Conservation (phyloP, 2,113 vertebrate genomes). For the Pteruthius melanotis region DNA sequence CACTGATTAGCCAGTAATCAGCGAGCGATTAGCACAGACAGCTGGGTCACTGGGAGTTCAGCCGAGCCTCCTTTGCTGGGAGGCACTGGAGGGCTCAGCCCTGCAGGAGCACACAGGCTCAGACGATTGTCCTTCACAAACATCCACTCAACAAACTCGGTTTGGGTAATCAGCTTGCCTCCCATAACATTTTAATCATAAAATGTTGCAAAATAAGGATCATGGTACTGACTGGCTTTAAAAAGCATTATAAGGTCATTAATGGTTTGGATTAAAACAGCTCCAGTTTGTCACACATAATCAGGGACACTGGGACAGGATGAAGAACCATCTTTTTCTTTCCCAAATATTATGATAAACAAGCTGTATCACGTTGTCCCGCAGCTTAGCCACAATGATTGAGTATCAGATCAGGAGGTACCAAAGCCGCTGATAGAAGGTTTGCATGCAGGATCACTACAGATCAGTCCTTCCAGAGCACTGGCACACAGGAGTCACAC, state of each 20-base stretch:
- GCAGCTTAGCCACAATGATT: not conserved
- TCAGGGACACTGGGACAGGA: not conserved
- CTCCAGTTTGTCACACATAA: not conserved
- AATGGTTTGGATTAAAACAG: not conserved
- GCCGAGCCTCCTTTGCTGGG: constrained; percentile 40
- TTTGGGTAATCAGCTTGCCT: not conserved
- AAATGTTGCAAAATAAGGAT: not conserved
- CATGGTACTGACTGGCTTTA: not conserved
- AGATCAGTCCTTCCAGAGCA: not conserved
- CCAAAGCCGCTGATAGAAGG: not conserved
- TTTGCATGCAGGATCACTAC: not conserved
- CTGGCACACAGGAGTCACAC: not conserved
- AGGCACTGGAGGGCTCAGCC: constrained; percentile 35
- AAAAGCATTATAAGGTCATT: not conserved
- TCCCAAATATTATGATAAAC: not conserved
- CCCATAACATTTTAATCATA: not conserved
- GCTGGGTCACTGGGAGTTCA: constrained; percentile 74
- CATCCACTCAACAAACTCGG: not conserved
- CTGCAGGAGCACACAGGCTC: not conserved
- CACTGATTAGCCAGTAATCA: constrained; percentile 79
- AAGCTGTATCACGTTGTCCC: not conserved
- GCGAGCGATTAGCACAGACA: constrained; percentile 71
- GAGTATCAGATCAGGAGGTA: not conserved
- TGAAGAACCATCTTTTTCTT: not conserved
- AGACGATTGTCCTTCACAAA: not conserved